Evolutionary conservation across 1,140 invertebrate genomes (phyloP).

Genomic region (Orussus abietinus): DNA sequence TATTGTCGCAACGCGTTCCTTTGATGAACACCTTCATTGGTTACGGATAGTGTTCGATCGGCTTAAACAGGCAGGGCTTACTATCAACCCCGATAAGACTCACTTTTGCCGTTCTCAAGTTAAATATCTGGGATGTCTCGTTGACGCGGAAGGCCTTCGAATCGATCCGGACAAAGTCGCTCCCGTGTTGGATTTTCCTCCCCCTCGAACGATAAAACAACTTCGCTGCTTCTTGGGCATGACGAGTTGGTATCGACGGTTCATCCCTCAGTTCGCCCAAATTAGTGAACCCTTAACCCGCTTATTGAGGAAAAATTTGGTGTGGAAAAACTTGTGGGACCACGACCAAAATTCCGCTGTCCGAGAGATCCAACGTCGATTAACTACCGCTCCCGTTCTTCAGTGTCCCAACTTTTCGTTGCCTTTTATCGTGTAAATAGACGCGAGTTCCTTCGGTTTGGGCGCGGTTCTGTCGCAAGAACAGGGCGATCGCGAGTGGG

Average conservation of each 20-base stretch:
- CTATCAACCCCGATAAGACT: too few relatives aligned
- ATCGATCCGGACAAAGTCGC: too few relatives aligned
- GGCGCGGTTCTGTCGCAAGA: slow-evolving; percentile 36
- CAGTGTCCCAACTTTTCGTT: slow-evolving; percentile 32
- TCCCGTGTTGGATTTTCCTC: too few relatives aligned
- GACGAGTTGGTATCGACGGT: slow-evolving; percentile 38
- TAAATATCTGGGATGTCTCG: too few relatives aligned
- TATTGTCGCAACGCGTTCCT: too few relatives aligned
- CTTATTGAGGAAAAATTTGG: slow-evolving; percentile 33
- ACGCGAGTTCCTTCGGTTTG: slow-evolving; percentile 33
- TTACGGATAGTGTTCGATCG: too few relatives aligned
- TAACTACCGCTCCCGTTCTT: slow-evolving; percentile 36
- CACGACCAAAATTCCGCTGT: slow-evolving; percentile 32
- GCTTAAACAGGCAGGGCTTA: too few relatives aligned
- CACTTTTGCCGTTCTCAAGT: too few relatives aligned
- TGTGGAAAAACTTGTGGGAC: slow-evolving; percentile 36
- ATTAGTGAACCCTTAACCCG: slow-evolving; percentile 35
- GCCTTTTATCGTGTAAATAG: slow-evolving; percentile 36
- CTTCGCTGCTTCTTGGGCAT: too few relatives aligned
- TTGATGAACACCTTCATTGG: too few relatives aligned
- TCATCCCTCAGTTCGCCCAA: slow-evolving; percentile 45
- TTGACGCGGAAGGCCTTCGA: too few relatives aligned
- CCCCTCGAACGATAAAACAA: too few relatives aligned
- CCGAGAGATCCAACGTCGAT: slow-evolving; percentile 24
- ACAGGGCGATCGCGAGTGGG: slow-evolving; percentile 19